Conservation (phyloP, 2,888 invertebrate genomes). For the Patella caerulea region DNA sequence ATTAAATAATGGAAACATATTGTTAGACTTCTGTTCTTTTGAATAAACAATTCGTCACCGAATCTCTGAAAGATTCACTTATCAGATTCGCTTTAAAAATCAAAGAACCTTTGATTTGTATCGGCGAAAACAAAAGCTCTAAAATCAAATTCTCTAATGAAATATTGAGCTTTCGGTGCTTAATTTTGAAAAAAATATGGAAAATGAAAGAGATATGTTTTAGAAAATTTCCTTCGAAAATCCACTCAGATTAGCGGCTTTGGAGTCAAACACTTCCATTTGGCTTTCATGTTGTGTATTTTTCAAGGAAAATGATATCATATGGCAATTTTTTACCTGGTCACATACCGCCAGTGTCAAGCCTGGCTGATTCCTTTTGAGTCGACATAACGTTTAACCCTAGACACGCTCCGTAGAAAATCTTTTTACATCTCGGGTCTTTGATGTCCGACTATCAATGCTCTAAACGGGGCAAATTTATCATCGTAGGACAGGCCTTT, state of each 20-base stretch:
- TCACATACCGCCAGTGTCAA: conserved; percentile 6
- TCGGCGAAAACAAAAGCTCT: too few species aligned
- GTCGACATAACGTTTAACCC: conserved; percentile 9
- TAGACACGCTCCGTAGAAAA: conserved; percentile 10
- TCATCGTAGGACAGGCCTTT: background rate
- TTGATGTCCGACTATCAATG: conserved; percentile 4
- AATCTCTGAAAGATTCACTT: too few species aligned
- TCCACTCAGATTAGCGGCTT: background rate
- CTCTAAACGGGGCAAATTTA: conserved; percentile 4
- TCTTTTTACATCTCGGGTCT: background rate
- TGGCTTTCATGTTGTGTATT: conserved; percentile 9
- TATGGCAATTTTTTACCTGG: conserved; percentile 8
- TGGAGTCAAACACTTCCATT: background rate
- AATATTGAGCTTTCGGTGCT: too few species aligned
- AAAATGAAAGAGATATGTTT: too few species aligned
- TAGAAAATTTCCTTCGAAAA: background rate
- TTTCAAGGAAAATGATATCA: conserved; percentile 7
- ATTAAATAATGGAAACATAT: too few species aligned
- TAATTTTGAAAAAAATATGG: too few species aligned
- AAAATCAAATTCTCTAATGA: too few species aligned
- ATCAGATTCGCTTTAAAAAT: too few species aligned
- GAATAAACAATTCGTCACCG: too few species aligned
- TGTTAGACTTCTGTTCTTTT: too few species aligned
- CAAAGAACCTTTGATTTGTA: too few species aligned
- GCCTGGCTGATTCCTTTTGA: background rate